Evolutionary conservation across 2,888 invertebrate genomes (phyloP).

Genomic region (Sclerodermus sp.): DNA sequence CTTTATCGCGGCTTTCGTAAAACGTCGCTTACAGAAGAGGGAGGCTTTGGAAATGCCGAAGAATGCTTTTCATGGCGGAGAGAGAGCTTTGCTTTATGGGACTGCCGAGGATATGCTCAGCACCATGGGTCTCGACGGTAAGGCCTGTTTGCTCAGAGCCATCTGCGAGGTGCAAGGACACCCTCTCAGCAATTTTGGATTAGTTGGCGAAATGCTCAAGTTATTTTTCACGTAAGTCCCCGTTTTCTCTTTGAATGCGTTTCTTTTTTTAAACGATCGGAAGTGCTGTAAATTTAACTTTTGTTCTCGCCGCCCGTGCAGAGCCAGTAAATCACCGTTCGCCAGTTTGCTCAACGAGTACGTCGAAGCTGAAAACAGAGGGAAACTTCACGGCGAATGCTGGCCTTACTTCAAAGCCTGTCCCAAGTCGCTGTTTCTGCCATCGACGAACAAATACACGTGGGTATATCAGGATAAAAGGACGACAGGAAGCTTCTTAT

Average conservation of each 20-base stretch:
- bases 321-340: constrained; percentile 82
- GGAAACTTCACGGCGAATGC: constrained; percentile 75
- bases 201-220: constrained; percentile 80
- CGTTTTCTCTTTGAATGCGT: too few species aligned
- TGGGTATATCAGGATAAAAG: constrained; percentile 35
- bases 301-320: constrained; percentile 44
- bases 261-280: too few species aligned
- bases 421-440: constrained; percentile 76
- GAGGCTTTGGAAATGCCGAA: constrained; percentile 56
- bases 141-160: constrained; percentile 77
- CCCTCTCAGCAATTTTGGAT: constrained; percentile 74
- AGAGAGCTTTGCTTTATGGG: constrained; percentile 77
- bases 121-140: constrained; percentile 81
- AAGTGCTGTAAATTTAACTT: too few species aligned
- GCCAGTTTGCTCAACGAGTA: constrained; percentile 74
- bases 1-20: constrained; percentile 73
- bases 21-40: constrained; percentile 62
- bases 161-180: constrained; percentile 86
- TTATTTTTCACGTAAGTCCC: constrained; percentile 77
- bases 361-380: constrained; percentile 77
- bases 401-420: constrained; percentile 84
- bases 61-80: constrained; percentile 76
- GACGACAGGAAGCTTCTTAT: neutral
- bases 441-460: constrained; percentile 62
- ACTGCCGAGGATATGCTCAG: constrained; percentile 78